phyloP scores from a whole-genome alignment of 2,888 invertebrate species.

The Erebia ligea region DNA sequence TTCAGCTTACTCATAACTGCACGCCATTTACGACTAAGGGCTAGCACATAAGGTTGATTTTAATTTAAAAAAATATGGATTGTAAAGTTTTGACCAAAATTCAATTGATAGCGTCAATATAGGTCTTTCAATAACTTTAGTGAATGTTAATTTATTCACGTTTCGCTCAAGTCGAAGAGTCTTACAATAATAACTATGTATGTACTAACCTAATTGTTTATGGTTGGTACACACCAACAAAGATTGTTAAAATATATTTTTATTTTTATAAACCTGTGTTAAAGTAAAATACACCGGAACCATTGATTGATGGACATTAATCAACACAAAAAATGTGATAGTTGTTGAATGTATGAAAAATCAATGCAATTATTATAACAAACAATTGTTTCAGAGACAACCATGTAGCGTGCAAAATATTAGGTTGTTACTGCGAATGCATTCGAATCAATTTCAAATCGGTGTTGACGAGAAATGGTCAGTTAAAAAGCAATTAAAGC shows the following conservation, averaged over 20 bases:
- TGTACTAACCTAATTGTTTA: no score
- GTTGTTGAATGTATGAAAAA: conserved; percentile 9
- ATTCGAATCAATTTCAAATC: conserved; percentile 70
- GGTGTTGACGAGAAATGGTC: conserved; percentile 68
- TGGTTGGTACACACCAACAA: no score
- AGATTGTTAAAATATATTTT: no score
- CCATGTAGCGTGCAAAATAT: conserved; percentile 30
- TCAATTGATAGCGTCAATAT: no score
- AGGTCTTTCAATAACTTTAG: no score
- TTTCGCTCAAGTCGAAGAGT: no score
- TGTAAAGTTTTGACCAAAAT: not conserved
- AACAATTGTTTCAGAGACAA: conserved; percentile 19
- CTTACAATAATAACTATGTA: no score
- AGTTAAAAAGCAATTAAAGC: conserved; percentile 64
- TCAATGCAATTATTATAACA: conserved; percentile 15
- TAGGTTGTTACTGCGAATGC: conserved; percentile 26
- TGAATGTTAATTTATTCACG: no score
- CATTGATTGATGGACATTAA: not conserved
- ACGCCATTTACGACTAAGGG: conserved; percentile 14
- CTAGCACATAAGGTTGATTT: conserved; percentile 15
- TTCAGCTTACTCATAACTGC: conserved; percentile 47
- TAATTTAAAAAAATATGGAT: not conserved
- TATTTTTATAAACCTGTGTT: no score
- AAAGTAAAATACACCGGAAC: not conserved
- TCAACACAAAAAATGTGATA: not conserved